A percentile compares a stretch with the other conserved stretches of the same genome.
Evolutionary conservation across 92 coral and sea anemone species (phyloP).

Genomic region (Scolanthus callimorphus): DNA sequence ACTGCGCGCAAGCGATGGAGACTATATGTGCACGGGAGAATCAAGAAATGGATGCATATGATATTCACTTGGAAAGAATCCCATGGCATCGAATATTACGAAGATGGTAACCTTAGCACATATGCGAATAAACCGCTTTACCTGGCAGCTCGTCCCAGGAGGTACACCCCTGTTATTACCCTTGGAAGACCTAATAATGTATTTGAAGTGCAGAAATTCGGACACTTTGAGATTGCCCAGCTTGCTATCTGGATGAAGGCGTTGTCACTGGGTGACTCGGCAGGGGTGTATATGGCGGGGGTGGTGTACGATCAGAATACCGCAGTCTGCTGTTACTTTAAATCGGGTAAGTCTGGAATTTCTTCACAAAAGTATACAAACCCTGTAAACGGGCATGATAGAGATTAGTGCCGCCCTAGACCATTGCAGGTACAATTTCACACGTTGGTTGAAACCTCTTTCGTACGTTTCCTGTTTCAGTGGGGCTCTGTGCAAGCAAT

Average conservation of each 20-base stretch:
- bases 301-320: conserved; percentile 36
- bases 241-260: conserved; percentile 86
- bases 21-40: conserved; percentile 51
- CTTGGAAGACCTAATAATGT: conserved; percentile 78
- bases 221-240: conserved; percentile 84
- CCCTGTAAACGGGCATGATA: no score
- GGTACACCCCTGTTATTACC: conserved; percentile 72
- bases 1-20: conserved; percentile 67
- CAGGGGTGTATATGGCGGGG: conserved; percentile 55
- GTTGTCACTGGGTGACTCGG: conserved; percentile 45
- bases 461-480: conserved; percentile 25
- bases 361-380: no score
- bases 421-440: no score
- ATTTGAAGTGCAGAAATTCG: conserved; percentile 46
- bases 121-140: conserved; percentile 37
- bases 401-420: no score
- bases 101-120: conserved; percentile 65
- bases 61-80: conserved; percentile 68
- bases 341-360: conserved; percentile 42
- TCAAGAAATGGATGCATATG: conserved; percentile 84
- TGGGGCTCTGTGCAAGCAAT: conserved; percentile 38
- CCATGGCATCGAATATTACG: conserved; percentile 63
- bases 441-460: no score
- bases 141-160: conserved; percentile 28
- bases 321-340: conserved; percentile 64